Percentiles rank a stretch among this genome's conserved stretches.
These are phyloP conservation scores for Meriones psammophilus DNA, from an alignment of 2,797 vertebrate species.

Conservation along the genomic window DNA sequence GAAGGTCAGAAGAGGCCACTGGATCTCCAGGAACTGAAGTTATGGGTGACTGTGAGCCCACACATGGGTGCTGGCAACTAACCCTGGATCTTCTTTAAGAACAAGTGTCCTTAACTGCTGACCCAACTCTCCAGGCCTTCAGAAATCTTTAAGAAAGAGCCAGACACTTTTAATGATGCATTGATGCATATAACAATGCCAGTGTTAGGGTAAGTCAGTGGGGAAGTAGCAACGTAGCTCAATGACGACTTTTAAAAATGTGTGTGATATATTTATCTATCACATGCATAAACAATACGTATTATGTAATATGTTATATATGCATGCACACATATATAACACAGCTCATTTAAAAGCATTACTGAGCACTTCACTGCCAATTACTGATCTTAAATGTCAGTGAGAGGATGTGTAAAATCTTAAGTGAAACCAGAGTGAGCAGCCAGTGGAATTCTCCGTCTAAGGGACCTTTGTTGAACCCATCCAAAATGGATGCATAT, in stretches of 20 bases:
- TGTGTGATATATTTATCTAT: background rate
- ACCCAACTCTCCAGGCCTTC: too few relatives aligned
- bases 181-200: background rate
- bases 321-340: background rate
- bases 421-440: conserved; percentile 76
- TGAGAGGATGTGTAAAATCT: conserved; percentile 82
- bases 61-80: too few relatives aligned
- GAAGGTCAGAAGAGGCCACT: background rate
- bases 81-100: too few relatives aligned
- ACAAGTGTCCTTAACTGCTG: background rate
- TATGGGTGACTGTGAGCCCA: background rate
- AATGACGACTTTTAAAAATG: conserved; percentile 41
- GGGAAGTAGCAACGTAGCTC: background rate
- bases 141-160: background rate
- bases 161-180: background rate
- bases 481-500: conserved; percentile 70
- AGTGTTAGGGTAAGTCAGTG: background rate
- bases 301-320: background rate
- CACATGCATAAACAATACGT: background rate
- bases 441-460: conserved; percentile 70
- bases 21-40: background rate
- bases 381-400: conserved; percentile 83
- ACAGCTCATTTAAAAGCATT: conserved; percentile 75
- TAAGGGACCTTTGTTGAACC: conserved; percentile 71
- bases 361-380: conserved; percentile 81